Conservation (phyloP, 2,888 invertebrate genomes). For the Tipula helvola region DNA sequence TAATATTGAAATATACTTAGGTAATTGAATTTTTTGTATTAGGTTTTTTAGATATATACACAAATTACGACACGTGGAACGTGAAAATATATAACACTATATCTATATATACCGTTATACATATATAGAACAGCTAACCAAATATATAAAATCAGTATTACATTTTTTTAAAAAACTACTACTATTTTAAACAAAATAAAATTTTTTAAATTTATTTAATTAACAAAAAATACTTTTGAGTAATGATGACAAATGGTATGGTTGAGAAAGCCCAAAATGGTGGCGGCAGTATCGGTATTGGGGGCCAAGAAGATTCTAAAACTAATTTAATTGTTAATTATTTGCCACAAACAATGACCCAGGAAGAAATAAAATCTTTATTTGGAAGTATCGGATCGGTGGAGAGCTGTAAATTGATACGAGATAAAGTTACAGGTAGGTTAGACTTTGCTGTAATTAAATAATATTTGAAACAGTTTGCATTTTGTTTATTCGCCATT, state of each 20-base stretch:
- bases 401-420: constrained; percentile 92
- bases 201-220: not conserved
- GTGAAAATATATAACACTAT: not conserved
- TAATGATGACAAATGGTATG: constrained; percentile 27
- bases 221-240: not conserved
- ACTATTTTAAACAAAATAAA: not conserved
- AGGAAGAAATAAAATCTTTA: constrained; percentile 87
- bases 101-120: not conserved
- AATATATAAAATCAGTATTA: not conserved
- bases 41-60: not conserved
- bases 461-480: not conserved
- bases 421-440: constrained; percentile 88
- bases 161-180: not conserved
- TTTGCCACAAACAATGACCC: constrained; percentile 85
- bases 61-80: not conserved
- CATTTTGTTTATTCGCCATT: too few species aligned
- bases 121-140: constrained; percentile 5
- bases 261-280: constrained; percentile 74
- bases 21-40: not conserved
- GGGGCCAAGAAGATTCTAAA: constrained; percentile 73
- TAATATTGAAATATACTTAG: not conserved
- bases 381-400: constrained; percentile 94
- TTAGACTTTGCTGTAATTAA: not conserved
- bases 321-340: constrained; percentile 93
- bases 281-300: constrained; percentile 18